These are phyloP conservation scores for Ryuthela nishihirai DNA, from an alignment of 2,888 invertebrate genomes.

Conservation along the genomic window DNA sequence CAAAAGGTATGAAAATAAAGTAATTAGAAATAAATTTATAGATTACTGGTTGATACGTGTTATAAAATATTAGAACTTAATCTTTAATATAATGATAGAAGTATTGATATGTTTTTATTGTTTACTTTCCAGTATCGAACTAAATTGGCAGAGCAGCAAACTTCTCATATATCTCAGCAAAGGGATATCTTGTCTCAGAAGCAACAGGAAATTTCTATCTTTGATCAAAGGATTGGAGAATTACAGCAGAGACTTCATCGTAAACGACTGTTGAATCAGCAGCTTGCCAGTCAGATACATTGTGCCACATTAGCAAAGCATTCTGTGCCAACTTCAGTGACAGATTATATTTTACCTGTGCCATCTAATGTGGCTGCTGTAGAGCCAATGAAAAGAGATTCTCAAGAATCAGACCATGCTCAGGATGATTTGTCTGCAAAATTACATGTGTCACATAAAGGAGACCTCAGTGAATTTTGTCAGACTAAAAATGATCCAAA, in stretches of 20 bases:
- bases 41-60: too few relatives aligned
- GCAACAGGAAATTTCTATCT: constrained; percentile 85
- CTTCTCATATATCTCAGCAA: constrained; percentile 81
- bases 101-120: too few relatives aligned
- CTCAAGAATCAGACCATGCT: constrained; percentile 23
- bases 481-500: constrained; percentile 83
- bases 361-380: constrained; percentile 51
- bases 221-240: constrained; percentile 90
- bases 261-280: constrained; percentile 78
- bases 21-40: too few relatives aligned
- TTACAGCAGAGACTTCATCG: constrained; percentile 85
- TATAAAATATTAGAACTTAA: too few relatives aligned
- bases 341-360: constrained; percentile 21
- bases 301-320: constrained; percentile 13
- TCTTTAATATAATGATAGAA: too few relatives aligned
- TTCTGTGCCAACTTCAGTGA: neutral
- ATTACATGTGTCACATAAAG: constrained; percentile 21
- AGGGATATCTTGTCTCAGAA: constrained; percentile 79
- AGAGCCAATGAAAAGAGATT: constrained; percentile 49
- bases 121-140: constrained; percentile 73
- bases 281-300: constrained; percentile 59
- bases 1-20: too few relatives aligned
- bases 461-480: constrained; percentile 56
- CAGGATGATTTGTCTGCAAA: constrained; percentile 42
- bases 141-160: constrained; percentile 92